Evolutionary conservation across 2,888 invertebrate genomes (phyloP).

Genomic region (Scaptomyza reducta): DNA sequence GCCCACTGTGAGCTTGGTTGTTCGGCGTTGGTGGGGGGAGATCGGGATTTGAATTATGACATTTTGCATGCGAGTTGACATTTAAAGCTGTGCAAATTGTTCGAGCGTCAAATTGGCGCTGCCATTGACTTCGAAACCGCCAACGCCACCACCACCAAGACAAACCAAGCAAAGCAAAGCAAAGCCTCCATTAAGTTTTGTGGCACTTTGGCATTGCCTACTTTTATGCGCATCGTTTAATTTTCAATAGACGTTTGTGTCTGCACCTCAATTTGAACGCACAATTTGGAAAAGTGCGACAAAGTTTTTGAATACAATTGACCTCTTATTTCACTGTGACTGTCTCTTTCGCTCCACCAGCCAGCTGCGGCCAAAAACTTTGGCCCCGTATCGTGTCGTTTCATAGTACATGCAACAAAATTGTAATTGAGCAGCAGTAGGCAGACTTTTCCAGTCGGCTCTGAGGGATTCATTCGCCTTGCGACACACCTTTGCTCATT

Average conservation of each 20-base stretch:
- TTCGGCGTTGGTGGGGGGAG: slow-evolving; percentile 8
- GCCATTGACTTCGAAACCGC: slow-evolving; percentile 42
- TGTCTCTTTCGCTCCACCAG: no score
- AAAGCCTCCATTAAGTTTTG: neutral
- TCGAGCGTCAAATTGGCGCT: slow-evolving; percentile 78
- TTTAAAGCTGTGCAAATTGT: slow-evolving; percentile 80
- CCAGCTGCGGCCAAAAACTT: slow-evolving; percentile 22
- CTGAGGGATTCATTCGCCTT: neutral
- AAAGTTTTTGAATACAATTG: slow-evolving; percentile 63
- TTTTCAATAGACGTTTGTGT: slow-evolving; percentile 70
- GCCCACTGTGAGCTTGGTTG: no score
- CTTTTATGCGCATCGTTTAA: slow-evolving; percentile 71
- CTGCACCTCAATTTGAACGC: slow-evolving; percentile 71
- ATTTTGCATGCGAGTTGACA: slow-evolving; percentile 77
- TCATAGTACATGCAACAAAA: slow-evolving; percentile 58
- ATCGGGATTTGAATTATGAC: slow-evolving; percentile 69
- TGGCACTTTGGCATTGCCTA: slow-evolving; percentile 57
- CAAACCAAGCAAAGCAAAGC: neutral
- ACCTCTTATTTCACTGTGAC: slow-evolving; percentile 14
- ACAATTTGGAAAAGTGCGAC: slow-evolving; percentile 69
- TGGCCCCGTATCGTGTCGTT: slow-evolving; percentile 23
- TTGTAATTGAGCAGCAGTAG: slow-evolving; percentile 45
- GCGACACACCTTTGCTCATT: slow-evolving; percentile 62
- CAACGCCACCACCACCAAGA: neutral
- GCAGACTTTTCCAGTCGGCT: no score